Evolutionary conservation across 2,888 invertebrate genomes (phyloP).

Genomic region (Dione vanillae): DNA sequence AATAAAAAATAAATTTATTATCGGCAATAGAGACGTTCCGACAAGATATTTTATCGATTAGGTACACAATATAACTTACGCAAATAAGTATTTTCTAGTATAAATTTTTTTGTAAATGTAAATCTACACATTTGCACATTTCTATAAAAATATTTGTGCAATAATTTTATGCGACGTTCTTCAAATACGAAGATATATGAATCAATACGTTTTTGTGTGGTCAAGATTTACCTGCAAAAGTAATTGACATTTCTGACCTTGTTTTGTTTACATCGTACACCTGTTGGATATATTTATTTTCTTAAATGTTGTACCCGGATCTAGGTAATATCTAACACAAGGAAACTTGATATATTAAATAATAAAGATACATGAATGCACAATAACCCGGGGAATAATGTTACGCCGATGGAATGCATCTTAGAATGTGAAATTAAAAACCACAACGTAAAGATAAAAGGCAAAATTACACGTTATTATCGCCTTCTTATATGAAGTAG

Average conservation of each 20-base stretch:
- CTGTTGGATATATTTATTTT: slow-evolving; percentile 33
- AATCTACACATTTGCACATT: too few relatives aligned
- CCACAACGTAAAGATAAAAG: slow-evolving; percentile 25
- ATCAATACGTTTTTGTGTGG: neutral
- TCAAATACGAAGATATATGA: neutral
- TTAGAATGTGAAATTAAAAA: slow-evolving; percentile 31
- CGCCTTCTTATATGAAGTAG: neutral
- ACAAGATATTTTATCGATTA: slow-evolving; percentile 5
- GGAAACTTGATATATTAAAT: slow-evolving; percentile 36
- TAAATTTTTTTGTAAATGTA: neutral
- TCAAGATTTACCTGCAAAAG: neutral
- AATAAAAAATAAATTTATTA: neutral
- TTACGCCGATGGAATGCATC: slow-evolving; percentile 33
- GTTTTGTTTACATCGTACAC: slow-evolving; percentile 34
- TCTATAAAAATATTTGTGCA: neutral
- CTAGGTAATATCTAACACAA: slow-evolving; percentile 32
- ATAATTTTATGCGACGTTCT: neutral
- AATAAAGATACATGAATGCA: slow-evolving; percentile 27
- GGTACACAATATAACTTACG: neutral
- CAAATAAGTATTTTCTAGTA: neutral
- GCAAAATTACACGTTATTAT: neutral
- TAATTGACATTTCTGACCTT: slow-evolving; percentile 22
- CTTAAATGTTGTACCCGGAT: slow-evolving; percentile 35
- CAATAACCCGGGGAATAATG: slow-evolving; percentile 32
- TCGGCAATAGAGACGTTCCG: neutral